Evolutionary conservation across 2,888 invertebrate genomes (phyloP).

Genomic region (Sphaerophoria rueppellii): DNA sequence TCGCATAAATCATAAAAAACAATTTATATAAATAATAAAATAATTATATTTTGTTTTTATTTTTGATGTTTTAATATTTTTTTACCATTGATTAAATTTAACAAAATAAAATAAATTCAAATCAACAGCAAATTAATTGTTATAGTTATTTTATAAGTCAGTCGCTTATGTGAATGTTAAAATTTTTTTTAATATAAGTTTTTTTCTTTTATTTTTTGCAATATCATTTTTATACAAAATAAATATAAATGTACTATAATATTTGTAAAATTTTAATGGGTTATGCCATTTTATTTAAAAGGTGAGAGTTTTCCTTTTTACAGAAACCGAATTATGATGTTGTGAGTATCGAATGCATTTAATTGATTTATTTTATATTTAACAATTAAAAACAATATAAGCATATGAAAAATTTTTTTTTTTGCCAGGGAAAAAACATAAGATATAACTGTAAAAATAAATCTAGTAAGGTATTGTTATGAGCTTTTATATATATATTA

Average conservation of each 20-base stretch:
- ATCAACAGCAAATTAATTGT: neutral
- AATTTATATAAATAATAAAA: slow-evolving; percentile 52
- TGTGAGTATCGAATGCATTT: slow-evolving; percentile 65
- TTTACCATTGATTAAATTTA: no score
- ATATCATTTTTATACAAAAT: neutral
- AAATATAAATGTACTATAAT: neutral
- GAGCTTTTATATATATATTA: slow-evolving; percentile 70
- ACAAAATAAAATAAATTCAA: neutral
- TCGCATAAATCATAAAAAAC: slow-evolving; percentile 73
- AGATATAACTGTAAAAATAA: slow-evolving; percentile 49
- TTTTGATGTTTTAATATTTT: slow-evolving; percentile 14
- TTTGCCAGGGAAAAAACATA: slow-evolving; percentile 29
- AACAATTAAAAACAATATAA: neutral
- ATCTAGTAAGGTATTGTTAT: slow-evolving; percentile 65
- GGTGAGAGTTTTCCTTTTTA: slow-evolving; percentile 7
- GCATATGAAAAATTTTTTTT: neutral
- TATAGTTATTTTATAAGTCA: neutral
- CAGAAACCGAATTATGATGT: slow-evolving; percentile 34
- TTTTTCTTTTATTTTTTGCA: slow-evolving; percentile 19
- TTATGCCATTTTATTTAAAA: neutral
- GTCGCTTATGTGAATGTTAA: slow-evolving; percentile 53
- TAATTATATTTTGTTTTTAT: slow-evolving; percentile 8
- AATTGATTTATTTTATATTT: slow-evolving; percentile 34
- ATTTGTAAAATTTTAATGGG: neutral
- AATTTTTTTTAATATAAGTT: slow-evolving; percentile 23